Conservation (phyloP, 2,888 invertebrate genomes). For the Pristionchus japonicus region DNA sequence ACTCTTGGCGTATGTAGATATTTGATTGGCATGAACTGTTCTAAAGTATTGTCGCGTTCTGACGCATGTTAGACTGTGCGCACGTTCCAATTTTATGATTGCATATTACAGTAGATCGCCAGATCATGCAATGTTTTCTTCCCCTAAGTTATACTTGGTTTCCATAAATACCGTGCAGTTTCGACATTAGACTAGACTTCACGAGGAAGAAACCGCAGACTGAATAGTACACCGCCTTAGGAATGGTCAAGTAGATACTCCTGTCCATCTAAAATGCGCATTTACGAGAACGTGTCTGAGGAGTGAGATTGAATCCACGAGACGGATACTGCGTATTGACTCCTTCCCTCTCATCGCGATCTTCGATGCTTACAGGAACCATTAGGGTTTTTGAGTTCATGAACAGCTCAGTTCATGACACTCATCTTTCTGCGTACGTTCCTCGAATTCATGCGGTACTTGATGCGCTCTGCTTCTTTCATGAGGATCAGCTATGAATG, state of each 20-base stretch:
- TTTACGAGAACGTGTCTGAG: neutral
- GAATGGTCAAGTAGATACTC: neutral
- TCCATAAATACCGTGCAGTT: neutral
- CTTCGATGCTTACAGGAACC: neutral
- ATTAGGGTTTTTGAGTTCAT: neutral
- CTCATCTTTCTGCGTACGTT: neutral
- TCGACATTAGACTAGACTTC: neutral
- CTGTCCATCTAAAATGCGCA: neutral
- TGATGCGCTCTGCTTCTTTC: neutral
- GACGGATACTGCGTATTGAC: neutral
- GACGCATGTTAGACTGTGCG: neutral
- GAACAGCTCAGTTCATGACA: neutral
- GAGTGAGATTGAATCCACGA: neutral
- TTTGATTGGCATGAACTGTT: neutral
- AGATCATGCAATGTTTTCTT: neutral
- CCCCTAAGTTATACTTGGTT: no score
- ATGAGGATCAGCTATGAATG: neutral
- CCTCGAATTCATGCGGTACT: no score
- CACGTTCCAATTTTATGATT: neutral
- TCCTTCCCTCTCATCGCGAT: neutral
- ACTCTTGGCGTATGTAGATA: neutral
- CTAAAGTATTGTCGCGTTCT: neutral
- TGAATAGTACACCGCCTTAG: neutral
- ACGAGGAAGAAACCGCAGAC: neutral
- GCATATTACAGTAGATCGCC: neutral